Evolutionary conservation across 2,888 invertebrate species (phyloP).

Genomic region (Atrina japonica): DNA sequence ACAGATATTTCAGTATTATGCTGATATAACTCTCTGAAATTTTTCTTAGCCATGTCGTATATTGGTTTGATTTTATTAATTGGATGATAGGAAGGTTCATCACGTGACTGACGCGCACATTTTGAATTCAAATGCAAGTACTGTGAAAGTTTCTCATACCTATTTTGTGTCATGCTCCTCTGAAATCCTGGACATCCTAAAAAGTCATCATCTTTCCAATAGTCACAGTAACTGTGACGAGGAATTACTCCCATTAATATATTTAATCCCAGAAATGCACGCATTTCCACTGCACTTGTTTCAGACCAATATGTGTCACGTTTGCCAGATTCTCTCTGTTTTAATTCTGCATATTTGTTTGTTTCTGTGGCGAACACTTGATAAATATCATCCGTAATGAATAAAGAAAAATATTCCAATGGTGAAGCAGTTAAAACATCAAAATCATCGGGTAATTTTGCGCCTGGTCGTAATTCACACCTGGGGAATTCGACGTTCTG

Average conservation of each 20-base stretch:
- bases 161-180: background rate
- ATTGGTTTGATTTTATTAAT: too few species aligned
- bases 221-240: too few species aligned
- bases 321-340: too few species aligned
- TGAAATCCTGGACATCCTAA: background rate
- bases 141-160: background rate
- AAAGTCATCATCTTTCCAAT: background rate
- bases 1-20: too few species aligned
- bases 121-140: background rate
- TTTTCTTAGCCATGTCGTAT: background rate
- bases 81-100: background rate
- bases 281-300: too few species aligned
- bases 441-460: background rate
- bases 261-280: too few species aligned
- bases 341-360: slow-evolving; percentile 15
- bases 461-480: background rate
- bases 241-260: too few species aligned
- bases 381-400: background rate
- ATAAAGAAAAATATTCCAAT: background rate
- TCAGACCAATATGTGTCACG: too few species aligned
- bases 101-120: background rate
- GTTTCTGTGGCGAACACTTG: background rate
- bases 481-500: background rate
- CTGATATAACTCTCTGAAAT: background rate
- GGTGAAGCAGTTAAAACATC: slow-evolving; percentile 4